These are phyloP conservation scores for Erythrocercus mccallii DNA, from an alignment of 2,113 vertebrate genomes.

Conservation along the genomic window DNA sequence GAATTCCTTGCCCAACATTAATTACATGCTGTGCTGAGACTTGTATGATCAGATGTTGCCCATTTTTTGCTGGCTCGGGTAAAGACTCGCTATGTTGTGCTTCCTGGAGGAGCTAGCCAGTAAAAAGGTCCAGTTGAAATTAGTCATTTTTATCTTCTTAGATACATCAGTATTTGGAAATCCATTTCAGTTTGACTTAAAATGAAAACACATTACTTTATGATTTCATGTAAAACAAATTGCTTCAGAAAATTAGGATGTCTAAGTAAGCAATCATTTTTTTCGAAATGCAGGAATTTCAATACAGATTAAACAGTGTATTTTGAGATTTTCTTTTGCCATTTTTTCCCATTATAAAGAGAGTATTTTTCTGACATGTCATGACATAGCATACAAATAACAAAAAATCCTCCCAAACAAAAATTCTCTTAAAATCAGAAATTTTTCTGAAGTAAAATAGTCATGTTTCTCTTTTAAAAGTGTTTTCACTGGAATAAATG, in stretches of 20 bases:
- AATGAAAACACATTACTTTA: slow-evolving; percentile 1
- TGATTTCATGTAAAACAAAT: not conserved
- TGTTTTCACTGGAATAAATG: not conserved
- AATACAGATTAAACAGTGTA: not conserved
- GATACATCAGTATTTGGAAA: not conserved
- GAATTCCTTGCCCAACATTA: not conserved
- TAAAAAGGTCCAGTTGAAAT: not conserved
- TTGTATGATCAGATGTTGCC: not conserved
- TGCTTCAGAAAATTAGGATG: not conserved
- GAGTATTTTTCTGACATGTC: not conserved
- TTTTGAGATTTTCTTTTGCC: not conserved
- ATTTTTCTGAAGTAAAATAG: not conserved
- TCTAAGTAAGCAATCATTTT: not conserved
- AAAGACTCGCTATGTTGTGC: not conserved
- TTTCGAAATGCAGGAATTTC: not conserved
- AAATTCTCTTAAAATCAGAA: not conserved
- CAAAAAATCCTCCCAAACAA: not conserved
- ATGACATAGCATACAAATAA: not conserved
- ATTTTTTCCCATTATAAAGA: not conserved
- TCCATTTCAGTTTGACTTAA: not conserved
- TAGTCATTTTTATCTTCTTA: not conserved
- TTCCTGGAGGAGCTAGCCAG: not conserved
- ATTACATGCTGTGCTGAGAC: not conserved
- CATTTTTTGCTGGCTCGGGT: not conserved
- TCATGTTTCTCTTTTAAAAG: not conserved